Evolutionary conservation across 2,113 vertebrate species (phyloP).

Genomic region (Ondatra zibethicus): DNA sequence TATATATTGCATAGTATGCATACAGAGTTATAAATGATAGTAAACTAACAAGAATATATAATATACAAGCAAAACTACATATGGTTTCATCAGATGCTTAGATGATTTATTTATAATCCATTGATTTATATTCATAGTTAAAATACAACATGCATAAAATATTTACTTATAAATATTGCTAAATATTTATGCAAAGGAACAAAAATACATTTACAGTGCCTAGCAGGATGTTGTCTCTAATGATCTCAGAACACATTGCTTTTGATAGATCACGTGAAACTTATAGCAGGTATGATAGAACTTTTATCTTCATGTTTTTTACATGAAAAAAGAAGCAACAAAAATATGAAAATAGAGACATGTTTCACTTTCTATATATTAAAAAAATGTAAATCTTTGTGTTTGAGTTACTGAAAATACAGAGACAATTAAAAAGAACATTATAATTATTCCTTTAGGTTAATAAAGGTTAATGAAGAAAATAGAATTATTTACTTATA

Average conservation of each 20-base stretch:
- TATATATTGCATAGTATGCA: neutral
- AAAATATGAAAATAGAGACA: neutral
- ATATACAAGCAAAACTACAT: conserved; percentile 11
- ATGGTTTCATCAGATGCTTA: conserved; percentile 50
- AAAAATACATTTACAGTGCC: conserved; percentile 46
- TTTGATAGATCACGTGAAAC: conserved; percentile 13
- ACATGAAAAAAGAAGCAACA: neutral
- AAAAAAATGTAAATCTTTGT: conserved; percentile 21
- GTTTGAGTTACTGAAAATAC: conserved; percentile 45
- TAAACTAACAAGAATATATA: conserved; percentile 60
- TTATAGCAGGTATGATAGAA: conserved; percentile 13
- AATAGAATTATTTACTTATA: neutral
- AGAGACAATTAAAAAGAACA: neutral
- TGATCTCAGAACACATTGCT: conserved; percentile 41
- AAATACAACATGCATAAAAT: conserved; percentile 69
- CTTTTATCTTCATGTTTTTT: conserved; percentile 22
- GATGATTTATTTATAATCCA: conserved; percentile 73
- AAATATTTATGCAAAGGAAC: conserved; percentile 68
- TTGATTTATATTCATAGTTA: conserved; percentile 70
- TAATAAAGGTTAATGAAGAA: conserved; percentile 24
- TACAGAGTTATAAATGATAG: conserved; percentile 33
- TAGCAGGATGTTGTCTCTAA: conserved; percentile 42
- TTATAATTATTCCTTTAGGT: conserved; percentile 27
- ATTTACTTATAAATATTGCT: conserved; percentile 65
- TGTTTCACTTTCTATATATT: conserved; percentile 26